Evolutionary conservation across 2,888 invertebrate species (phyloP).

Genomic region (Caenorhabditis afra): DNA sequence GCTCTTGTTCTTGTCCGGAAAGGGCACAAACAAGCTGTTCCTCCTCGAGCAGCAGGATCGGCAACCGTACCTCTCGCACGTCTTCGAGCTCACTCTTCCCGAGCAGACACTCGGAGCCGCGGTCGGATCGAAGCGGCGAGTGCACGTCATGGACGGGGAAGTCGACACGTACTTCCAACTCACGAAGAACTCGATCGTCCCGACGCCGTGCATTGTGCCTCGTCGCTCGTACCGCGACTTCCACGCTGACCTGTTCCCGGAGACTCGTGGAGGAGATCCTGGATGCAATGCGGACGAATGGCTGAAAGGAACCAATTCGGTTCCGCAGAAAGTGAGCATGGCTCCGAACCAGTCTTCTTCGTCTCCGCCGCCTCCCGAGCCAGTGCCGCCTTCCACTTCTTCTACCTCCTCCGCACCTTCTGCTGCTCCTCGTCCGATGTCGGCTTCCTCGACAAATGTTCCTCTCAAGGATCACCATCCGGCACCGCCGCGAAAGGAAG

Average conservation of each 20-base stretch:
- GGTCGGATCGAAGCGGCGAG: constrained; percentile 91
- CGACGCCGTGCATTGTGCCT: constrained; percentile 95
- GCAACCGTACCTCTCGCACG: constrained; percentile 82
- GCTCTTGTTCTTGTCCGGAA: constrained; percentile 94
- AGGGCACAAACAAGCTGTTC: constrained; percentile 90
- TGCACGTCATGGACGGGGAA: constrained; percentile 92
- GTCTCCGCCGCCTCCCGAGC: constrained; percentile 71
- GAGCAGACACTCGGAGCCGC: constrained; percentile 93
- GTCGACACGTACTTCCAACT: constrained; percentile 92
- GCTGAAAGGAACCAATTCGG: constrained; percentile 87
- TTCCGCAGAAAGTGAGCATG: constrained; percentile 62
- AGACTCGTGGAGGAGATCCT: constrained; percentile 89
- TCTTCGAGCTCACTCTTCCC: constrained; percentile 89
- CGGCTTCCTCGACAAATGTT: neutral
- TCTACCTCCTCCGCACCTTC: too few relatives aligned
- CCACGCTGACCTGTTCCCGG: constrained; percentile 94
- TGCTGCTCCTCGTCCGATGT: constrained; percentile 36
- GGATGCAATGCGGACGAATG: constrained; percentile 89
- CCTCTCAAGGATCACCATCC: too few relatives aligned
- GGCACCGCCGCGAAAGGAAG: constrained; percentile 24
- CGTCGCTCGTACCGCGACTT: constrained; percentile 93
- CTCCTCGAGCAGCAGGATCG: constrained; percentile 93
- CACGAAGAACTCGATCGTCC: constrained; percentile 90
- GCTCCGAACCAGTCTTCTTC: constrained; percentile 58
- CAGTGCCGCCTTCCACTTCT: constrained; percentile 67